These are phyloP conservation scores for Pygoscelis adeliae DNA, from an alignment of 2,113 vertebrate species.

Conservation along the genomic window DNA sequence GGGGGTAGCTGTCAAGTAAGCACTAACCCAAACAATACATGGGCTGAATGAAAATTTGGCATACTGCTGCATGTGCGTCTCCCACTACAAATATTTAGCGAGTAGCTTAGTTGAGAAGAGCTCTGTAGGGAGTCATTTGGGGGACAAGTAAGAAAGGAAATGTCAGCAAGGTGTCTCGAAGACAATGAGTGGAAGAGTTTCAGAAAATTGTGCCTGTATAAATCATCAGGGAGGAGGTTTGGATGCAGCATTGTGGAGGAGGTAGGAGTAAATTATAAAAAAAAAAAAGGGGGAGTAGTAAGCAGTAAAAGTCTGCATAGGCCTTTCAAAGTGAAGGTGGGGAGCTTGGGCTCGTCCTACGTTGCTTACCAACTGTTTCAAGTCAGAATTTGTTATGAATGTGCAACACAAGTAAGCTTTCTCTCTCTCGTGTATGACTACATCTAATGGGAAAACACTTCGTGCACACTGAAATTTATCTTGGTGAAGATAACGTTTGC, in stretches of 20 bases:
- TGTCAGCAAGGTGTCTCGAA: conserved; percentile 2
- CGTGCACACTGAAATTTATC: fast-evolving
- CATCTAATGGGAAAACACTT: background rate
- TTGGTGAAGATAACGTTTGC: background rate
- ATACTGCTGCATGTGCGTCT: background rate
- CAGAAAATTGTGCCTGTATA: conserved; percentile 12
- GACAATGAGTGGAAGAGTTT: conserved; percentile 49
- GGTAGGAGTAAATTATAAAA: background rate
- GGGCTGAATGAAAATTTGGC: conserved; percentile 28
- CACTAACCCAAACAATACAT: conserved; percentile 35
- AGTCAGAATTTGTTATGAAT: background rate
- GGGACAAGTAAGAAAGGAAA: conserved; percentile 38
- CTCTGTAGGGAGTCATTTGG: background rate
- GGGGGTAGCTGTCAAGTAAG: conserved; percentile 24
- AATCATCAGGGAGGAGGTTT: conserved; percentile 5
- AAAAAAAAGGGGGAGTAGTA: background rate
- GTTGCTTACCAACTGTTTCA: background rate
- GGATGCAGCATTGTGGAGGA: background rate
- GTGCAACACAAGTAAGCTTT: background rate
- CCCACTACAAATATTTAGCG: background rate
- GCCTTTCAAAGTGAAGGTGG: background rate
- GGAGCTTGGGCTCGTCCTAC: fast-evolving
- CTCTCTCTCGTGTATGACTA: fast-evolving
- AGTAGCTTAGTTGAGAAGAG: background rate
- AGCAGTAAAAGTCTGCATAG: background rate